phyloP scores from a whole-genome alignment of 2,797 vertebrate genomes.

The Aplochiton taeniatus region DNA sequence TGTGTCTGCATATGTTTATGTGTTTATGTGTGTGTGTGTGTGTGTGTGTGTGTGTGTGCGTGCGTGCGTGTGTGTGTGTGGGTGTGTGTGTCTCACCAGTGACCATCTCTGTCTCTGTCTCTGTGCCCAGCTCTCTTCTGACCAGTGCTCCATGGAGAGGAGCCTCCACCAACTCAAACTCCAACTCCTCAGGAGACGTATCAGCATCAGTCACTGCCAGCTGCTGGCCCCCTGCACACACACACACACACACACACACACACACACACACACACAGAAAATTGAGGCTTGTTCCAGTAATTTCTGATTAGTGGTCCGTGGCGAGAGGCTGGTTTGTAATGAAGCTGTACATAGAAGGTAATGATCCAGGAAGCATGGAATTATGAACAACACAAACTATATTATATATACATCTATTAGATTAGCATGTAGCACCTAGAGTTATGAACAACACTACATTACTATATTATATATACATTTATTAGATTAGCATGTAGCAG shows the following conservation, averaged over 20 bases:
- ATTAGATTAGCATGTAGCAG: too few species aligned
- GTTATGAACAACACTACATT: too few species aligned
- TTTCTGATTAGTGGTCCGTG: too few species aligned
- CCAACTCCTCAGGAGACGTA: conserved; percentile 83
- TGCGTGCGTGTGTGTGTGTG: neutral
- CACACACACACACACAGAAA: conserved; percentile 18
- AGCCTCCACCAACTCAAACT: conserved; percentile 88
- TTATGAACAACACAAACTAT: too few species aligned
- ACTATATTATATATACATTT: too few species aligned
- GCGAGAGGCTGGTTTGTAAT: too few species aligned
- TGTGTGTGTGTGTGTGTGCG: conserved; percentile 29
- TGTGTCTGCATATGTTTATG: neutral
- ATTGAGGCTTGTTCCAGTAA: too few species aligned
- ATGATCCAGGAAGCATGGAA: too few species aligned
- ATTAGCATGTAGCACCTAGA: too few species aligned
- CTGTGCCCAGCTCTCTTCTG: conserved; percentile 59
- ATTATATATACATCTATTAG: too few species aligned
- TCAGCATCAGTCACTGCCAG: conserved; percentile 80
- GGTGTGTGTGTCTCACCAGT: conserved; percentile 58
- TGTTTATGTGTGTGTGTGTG: conserved; percentile 13
- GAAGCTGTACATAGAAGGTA: too few species aligned
- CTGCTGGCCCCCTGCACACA: conserved; percentile 81
- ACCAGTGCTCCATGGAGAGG: conserved; percentile 83
- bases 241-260: conserved; percentile 17
- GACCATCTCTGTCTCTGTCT: conserved; percentile 63